Evolutionary conservation across 2,113 vertebrate species (phyloP).

Genomic region (Herpailurus yagouaroundi): DNA sequence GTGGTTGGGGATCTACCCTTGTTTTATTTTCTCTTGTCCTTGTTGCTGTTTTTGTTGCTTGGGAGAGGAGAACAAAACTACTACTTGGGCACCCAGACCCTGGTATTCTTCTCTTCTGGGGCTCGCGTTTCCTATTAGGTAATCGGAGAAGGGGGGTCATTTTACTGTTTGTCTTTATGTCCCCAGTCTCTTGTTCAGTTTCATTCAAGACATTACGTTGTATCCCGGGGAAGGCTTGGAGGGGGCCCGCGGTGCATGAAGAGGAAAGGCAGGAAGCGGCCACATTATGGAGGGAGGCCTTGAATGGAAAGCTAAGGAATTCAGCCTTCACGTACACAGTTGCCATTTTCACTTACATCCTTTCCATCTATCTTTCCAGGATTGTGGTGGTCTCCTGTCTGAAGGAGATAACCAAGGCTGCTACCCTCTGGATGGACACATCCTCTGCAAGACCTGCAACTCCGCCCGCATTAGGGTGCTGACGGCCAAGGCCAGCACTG

Average conservation of each 20-base stretch:
- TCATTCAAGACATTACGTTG: not conserved
- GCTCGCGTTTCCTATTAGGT: not conserved
- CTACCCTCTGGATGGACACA: constrained; percentile 97
- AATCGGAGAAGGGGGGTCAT: not conserved
- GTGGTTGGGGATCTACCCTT: not conserved
- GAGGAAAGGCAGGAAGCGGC: not conserved
- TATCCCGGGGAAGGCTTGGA: not conserved
- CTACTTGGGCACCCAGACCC: not conserved
- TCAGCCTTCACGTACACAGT: accelerated
- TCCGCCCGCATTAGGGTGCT: constrained; percentile 95
- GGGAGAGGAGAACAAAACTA: not conserved
- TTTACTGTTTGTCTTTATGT: not conserved
- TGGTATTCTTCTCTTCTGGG: not conserved
- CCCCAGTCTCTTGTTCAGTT: not conserved
- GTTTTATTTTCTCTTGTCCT: not conserved
- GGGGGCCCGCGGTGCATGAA: accelerated
- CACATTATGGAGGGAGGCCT: not conserved
- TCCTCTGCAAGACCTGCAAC: constrained; percentile 99
- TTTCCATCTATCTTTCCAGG: constrained; percentile 84
- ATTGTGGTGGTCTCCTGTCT: constrained; percentile 95
- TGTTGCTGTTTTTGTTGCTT: not conserved
- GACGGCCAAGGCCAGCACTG: constrained; percentile 98
- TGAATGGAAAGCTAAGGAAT: not conserved
- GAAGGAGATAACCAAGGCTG: constrained; percentile 99
- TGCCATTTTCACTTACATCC: not conserved